These are phyloP conservation scores for Tubulanus polymorphus DNA, from an alignment of 2,888 invertebrate genomes.

Conservation along the genomic window DNA sequence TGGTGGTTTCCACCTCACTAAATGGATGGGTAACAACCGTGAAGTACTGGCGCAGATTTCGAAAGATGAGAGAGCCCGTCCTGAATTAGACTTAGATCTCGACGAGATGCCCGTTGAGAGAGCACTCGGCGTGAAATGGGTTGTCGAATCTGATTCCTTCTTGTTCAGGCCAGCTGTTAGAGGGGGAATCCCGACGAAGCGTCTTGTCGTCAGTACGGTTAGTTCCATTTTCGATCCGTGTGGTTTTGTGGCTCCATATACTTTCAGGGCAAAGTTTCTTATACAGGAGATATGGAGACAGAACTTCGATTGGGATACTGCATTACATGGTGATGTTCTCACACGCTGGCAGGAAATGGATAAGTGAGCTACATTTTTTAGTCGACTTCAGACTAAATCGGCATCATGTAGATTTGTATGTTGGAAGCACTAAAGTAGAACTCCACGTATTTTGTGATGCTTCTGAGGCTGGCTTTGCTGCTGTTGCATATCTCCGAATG, in stretches of 20 bases:
- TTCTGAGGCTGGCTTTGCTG: constrained; percentile 5
- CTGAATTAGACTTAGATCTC: no score
- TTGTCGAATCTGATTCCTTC: constrained; percentile 3
- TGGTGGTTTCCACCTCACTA: not conserved
- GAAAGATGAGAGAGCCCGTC: no score
- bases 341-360: not conserved
- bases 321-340: not conserved
- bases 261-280: constrained; percentile 5
- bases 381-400: not conserved
- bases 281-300: constrained; percentile 3
- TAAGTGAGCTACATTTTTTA: not conserved
- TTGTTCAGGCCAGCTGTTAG: not conserved
- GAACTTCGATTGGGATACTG: constrained; percentile 12
- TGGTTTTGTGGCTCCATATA: constrained; percentile 7
- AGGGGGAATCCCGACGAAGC: not conserved
- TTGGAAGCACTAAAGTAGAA: not conserved
- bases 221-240: constrained; percentile 10
- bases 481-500: constrained; percentile 7
- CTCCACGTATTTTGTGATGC: constrained; percentile 8
- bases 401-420: constrained; percentile 1
- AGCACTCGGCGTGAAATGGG: constrained; percentile 5
- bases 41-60: no score
- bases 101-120: not conserved
- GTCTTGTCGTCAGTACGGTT: constrained; percentile 1
- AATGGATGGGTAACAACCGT: not conserved